Conservation (phyloP, 2,113 vertebrate species). For the Stictonetta naevosa region DNA sequence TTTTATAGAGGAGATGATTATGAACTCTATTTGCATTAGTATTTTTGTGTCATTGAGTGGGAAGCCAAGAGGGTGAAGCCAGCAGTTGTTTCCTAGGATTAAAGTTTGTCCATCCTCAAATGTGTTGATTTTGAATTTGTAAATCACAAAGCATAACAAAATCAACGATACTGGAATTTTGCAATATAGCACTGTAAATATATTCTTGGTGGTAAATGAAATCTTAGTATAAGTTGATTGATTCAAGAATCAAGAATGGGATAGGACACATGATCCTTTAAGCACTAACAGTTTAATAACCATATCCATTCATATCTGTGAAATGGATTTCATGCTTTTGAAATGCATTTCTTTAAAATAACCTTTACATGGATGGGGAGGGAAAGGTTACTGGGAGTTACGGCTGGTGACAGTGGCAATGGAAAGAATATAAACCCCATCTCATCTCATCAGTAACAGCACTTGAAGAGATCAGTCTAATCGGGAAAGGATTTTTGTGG, state of each 20-base stretch:
- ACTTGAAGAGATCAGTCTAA: background rate
- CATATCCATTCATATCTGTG: background rate
- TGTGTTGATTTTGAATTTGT: background rate
- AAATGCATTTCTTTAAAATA: constrained; percentile 18
- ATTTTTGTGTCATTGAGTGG: background rate
- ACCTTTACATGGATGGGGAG: background rate
- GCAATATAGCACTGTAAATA: background rate
- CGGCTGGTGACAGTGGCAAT: background rate
- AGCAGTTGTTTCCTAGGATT: background rate
- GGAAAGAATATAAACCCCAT: background rate
- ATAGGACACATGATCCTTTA: constrained; percentile 32
- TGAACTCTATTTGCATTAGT: background rate
- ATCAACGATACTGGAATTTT: background rate
- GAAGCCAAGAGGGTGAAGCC: background rate
- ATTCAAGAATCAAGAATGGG: constrained; percentile 33
- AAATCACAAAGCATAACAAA: background rate
- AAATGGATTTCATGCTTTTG: constrained; percentile 31
- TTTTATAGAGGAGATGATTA: background rate
- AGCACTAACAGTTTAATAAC: constrained; percentile 25
- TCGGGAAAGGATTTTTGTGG: background rate
- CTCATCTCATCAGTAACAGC: background rate
- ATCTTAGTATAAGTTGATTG: background rate
- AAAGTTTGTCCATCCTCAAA: background rate
- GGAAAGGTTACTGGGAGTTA: constrained; percentile 9
- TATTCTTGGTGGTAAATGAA: constrained; percentile 24